These are phyloP conservation scores for Aplodontia rufa DNA, from an alignment of 2,113 vertebrate species.

Conservation along the genomic window DNA sequence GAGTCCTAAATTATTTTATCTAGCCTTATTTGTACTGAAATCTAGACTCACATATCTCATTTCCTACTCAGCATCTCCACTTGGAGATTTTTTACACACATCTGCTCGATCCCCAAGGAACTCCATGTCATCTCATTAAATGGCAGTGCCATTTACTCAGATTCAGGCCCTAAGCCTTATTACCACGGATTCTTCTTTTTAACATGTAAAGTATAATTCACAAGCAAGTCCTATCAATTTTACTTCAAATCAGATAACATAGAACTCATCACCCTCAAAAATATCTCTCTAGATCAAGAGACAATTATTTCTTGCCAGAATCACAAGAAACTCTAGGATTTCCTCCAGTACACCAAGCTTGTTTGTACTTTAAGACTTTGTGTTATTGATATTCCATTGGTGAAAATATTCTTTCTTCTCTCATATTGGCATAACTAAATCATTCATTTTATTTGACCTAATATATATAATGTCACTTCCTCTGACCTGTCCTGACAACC, in stretches of 20 bases:
- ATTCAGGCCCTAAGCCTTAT: neutral
- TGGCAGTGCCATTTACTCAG: neutral
- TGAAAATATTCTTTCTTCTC: neutral
- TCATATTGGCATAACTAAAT: neutral
- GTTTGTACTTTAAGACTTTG: neutral
- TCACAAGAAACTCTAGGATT: neutral
- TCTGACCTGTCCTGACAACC: neutral
- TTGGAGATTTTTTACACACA: neutral
- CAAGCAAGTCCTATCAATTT: neutral
- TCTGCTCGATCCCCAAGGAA: neutral
- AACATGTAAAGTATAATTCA: neutral
- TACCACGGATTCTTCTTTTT: neutral
- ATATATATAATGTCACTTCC: neutral
- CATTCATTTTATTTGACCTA: neutral
- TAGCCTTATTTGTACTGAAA: neutral
- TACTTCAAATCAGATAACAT: neutral
- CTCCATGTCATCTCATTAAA: neutral
- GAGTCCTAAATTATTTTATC: neutral
- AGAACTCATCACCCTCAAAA: neutral
- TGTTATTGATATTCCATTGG: neutral
- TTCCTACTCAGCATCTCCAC: neutral
- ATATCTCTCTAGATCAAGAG: neutral
- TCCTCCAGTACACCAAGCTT: neutral
- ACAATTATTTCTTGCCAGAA: neutral
- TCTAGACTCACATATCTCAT: neutral